These are phyloP conservation scores for Sitta europaea DNA, from an alignment of 2,113 vertebrate genomes.

Conservation along the genomic window DNA sequence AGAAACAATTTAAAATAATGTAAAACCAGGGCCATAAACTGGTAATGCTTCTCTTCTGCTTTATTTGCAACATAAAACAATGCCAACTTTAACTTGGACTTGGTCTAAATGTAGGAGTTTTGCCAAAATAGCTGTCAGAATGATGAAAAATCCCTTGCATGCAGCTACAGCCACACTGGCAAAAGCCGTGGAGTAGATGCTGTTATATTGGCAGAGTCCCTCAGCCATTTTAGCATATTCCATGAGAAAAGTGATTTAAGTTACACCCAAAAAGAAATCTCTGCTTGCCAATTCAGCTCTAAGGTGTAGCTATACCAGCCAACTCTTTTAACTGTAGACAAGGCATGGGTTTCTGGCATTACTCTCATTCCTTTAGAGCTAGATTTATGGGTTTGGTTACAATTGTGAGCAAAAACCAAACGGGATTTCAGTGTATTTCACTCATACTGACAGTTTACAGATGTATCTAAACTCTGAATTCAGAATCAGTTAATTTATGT, in stretches of 20 bases:
- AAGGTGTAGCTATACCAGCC: slow-evolving; percentile 42
- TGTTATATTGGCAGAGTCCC: neutral
- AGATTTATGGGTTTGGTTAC: slow-evolving; percentile 40
- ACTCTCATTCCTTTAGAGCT: slow-evolving; percentile 11
- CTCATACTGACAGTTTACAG: neutral
- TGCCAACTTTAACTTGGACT: slow-evolving; percentile 44
- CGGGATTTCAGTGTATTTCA: slow-evolving; percentile 9
- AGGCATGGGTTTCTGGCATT: slow-evolving; percentile 19
- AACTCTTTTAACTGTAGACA: slow-evolving; percentile 38
- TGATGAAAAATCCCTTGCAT: slow-evolving; percentile 9
- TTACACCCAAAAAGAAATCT: neutral
- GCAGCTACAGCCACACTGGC: neutral
- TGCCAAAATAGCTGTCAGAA: slow-evolving; percentile 44
- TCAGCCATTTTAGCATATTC: neutral
- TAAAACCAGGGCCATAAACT: slow-evolving; percentile 32
- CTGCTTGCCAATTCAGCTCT: slow-evolving; percentile 45
- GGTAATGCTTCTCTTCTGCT: neutral
- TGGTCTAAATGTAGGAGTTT: neutral
- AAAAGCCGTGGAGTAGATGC: neutral
- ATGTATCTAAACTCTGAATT: slow-evolving; percentile 13
- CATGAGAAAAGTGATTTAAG: neutral
- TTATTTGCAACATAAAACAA: neutral
- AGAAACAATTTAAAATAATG: slow-evolving; percentile 38
- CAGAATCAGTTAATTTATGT: neutral
- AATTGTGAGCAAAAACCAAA: slow-evolving; percentile 10